Percentiles rank a stretch among this genome's conserved stretches.
phyloP scores from a whole-genome alignment of 2,797 vertebrate genomes.

The Coccyzus lansbergi region DNA sequence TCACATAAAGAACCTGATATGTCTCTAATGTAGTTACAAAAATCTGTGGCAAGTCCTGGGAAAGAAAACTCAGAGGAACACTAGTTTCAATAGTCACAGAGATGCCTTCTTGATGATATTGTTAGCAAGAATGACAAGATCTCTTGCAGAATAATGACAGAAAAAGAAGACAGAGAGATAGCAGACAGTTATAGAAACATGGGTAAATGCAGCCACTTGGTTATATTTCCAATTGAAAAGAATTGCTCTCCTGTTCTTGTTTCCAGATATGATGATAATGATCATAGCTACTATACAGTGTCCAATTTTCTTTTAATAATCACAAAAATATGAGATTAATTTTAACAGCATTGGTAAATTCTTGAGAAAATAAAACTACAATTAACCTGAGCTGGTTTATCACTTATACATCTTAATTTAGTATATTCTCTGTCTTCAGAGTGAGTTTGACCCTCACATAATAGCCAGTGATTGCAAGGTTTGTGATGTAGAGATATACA shows the following conservation, averaged over 20 bases:
- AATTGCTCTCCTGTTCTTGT: not conserved
- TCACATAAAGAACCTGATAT: not conserved
- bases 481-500: conserved; percentile 28
- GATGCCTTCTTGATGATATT: not conserved
- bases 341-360: not conserved
- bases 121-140: not conserved
- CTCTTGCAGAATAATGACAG: not conserved
- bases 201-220: not conserved
- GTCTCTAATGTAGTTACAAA: not conserved
- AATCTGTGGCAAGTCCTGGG: not conserved
- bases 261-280: not conserved
- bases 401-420: conserved; percentile 31
- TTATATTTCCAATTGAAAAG: not conserved
- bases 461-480: not conserved
- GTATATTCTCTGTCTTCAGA: not conserved
- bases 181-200: not conserved
- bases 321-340: not conserved
- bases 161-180: not conserved
- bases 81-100: not conserved
- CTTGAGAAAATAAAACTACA: conserved; percentile 26
- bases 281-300: not conserved
- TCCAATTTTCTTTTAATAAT: conserved; percentile 2
- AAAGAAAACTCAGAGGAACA: not conserved
- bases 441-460: not conserved
- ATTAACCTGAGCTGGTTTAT: conserved; percentile 46